A percentile compares a stretch with the other conserved stretches of the same genome.
These are phyloP conservation scores for Caenorhabditis briggsae DNA, from an alignment of 1,140 invertebrate species.

Conservation along the genomic window DNA sequence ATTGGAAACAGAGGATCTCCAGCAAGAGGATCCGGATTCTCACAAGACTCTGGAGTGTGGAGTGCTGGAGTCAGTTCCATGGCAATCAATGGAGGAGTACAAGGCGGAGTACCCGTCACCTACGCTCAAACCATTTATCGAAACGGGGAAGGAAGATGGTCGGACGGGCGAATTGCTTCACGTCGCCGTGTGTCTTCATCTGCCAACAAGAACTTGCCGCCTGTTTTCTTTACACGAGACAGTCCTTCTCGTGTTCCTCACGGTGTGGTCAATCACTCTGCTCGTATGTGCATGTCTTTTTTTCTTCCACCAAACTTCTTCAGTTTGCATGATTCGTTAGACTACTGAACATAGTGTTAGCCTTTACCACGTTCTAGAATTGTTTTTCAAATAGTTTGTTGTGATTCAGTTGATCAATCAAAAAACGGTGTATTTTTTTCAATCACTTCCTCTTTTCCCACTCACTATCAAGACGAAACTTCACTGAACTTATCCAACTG, in stretches of 20 bases:
- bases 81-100: constrained; percentile 6
- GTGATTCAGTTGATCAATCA: too few species aligned
- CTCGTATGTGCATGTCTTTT: constrained; percentile 40
- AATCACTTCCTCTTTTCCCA: too few species aligned
- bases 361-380: too few species aligned
- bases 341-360: too few species aligned
- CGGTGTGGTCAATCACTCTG: constrained; percentile 21
- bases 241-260: constrained; percentile 52
- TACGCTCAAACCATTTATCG: constrained; percentile 61
- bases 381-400: too few species aligned
- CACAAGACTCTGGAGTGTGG: constrained; percentile 55
- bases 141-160: constrained; percentile 65
- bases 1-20: constrained; percentile 14
- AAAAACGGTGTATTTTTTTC: too few species aligned
- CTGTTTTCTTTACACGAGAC: constrained; percentile 36
- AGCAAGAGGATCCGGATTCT: constrained; percentile 39
- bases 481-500: neutral
- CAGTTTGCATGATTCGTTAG: neutral
- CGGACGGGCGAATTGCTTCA: constrained; percentile 62
- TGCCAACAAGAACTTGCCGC: constrained; percentile 16
- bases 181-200: constrained; percentile 22
- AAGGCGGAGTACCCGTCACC: neutral
- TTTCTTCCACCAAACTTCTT: neutral
- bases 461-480: neutral
- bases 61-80: constrained; percentile 24